Conservation (phyloP, 2,888 invertebrate species). For the Amphipyra berbera region DNA sequence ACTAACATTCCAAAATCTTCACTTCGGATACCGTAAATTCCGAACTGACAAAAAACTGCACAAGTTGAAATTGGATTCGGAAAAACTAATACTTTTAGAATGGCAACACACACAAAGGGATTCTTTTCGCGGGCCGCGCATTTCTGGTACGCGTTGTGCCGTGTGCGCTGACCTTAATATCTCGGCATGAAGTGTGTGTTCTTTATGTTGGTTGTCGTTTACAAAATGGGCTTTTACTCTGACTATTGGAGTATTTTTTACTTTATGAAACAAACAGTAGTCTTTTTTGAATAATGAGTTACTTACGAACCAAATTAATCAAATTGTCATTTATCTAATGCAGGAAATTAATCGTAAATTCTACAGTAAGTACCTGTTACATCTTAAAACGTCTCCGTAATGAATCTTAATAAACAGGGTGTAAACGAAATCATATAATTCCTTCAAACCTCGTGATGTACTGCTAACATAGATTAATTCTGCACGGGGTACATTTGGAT, state of each 20-base stretch:
- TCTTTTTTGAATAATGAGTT: background rate
- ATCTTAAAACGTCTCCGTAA: no score
- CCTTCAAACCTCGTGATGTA: no score
- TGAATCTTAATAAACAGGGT: no score
- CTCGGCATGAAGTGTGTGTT: conserved; percentile 38
- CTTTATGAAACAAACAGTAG: background rate
- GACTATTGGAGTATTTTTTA: conserved; percentile 6
- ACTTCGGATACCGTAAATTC: conserved; percentile 65
- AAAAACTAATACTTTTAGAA: conserved; percentile 73
- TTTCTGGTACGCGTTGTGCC: conserved; percentile 61
- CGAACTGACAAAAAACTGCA: conserved; percentile 67
- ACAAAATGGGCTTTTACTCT: conserved; percentile 19
- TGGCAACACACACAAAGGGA: conserved; percentile 69
- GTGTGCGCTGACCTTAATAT: conserved; percentile 70
- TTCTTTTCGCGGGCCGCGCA: conserved; percentile 65
- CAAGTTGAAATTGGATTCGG: conserved; percentile 71
- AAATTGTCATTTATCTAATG: no score
- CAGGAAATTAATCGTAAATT: no score
- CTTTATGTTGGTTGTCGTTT: conserved; percentile 35
- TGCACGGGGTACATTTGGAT: no score
- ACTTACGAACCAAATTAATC: no score
- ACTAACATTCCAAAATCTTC: conserved; percentile 58
- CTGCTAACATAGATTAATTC: no score
- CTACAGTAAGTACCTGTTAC: no score
- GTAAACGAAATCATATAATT: no score